A percentile compares a stretch with the other conserved stretches of the same genome.
Evolutionary conservation across 2,888 invertebrate species (phyloP).

Genomic region (Chrysolina haemoptera): DNA sequence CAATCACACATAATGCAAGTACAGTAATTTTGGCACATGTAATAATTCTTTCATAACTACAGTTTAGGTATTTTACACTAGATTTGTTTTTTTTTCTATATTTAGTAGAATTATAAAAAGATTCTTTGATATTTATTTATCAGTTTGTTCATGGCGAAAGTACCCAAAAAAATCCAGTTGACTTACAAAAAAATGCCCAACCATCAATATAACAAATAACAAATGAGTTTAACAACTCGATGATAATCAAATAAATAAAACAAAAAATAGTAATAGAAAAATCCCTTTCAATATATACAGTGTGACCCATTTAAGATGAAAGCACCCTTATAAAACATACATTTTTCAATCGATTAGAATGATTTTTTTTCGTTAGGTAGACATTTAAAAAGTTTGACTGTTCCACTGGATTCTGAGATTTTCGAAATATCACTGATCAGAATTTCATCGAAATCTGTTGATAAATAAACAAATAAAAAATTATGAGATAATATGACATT

Average conservation of each 20-base stretch:
- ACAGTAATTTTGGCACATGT: slow-evolving; percentile 66
- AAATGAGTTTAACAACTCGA: not conserved
- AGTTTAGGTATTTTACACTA: slow-evolving; percentile 45
- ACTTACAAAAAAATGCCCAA: not conserved
- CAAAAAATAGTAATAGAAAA: not conserved
- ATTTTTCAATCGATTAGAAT: too few relatives aligned
- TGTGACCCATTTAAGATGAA: too few relatives aligned
- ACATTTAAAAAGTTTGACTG: too few relatives aligned
- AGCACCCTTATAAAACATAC: too few relatives aligned
- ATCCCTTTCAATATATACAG: not conserved
- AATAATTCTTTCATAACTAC: slow-evolving; percentile 56
- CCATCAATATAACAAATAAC: not conserved
- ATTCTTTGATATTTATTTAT: slow-evolving; percentile 9
- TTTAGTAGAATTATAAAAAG: not conserved
- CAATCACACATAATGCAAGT: slow-evolving; percentile 65
- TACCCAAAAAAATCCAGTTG: slow-evolving; percentile 43
- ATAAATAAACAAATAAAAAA: too few relatives aligned
- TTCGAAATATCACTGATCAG: too few relatives aligned
- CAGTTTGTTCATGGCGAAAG: slow-evolving; percentile 11
- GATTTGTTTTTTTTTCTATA: not conserved
- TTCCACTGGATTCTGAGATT: too few relatives aligned
- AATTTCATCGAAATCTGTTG: too few relatives aligned
- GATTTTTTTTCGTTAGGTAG: too few relatives aligned
- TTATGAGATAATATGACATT: too few relatives aligned
- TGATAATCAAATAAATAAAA: not conserved